Evolutionary conservation across 2,888 invertebrate species (phyloP).

Genomic region (Timema podura): DNA sequence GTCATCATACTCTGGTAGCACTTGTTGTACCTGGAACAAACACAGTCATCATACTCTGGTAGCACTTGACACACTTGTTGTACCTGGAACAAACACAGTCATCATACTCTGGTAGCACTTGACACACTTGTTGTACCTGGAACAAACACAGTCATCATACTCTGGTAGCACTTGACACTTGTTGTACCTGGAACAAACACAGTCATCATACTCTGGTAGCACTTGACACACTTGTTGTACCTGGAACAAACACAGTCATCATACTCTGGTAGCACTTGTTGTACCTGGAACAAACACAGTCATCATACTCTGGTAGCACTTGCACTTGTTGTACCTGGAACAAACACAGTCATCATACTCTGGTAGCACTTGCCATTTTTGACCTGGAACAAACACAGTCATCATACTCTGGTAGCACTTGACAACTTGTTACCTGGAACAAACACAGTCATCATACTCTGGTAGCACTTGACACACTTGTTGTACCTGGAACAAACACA

Average conservation of each 20-base stretch:
- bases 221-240: constrained; percentile 84
- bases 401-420: constrained; percentile 81
- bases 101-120: constrained; percentile 81
- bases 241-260: constrained; percentile 60
- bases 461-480: constrained; percentile 87
- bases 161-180: constrained; percentile 86
- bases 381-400: constrained; percentile 60
- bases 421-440: constrained; percentile 70
- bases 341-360: constrained; percentile 66
- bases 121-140: constrained; percentile 78
- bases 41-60: constrained; percentile 75
- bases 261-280: constrained; percentile 82
- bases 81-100: constrained; percentile 63
- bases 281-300: constrained; percentile 63
- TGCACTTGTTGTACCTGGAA: constrained; percentile 76
- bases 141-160: constrained; percentile 64
- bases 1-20: constrained; percentile 81
- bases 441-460: constrained; percentile 69
- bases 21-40: constrained; percentile 61
- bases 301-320: constrained; percentile 79
- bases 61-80: constrained; percentile 85
- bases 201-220: constrained; percentile 76
- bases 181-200: constrained; percentile 63
- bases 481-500: constrained; percentile 63
- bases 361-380: constrained; percentile 84